A percentile compares a stretch with the other conserved stretches of the same genome.
Evolutionary conservation across 1,140 invertebrate genomes (phyloP).

Genomic region (Antheraea pernyi): DNA sequence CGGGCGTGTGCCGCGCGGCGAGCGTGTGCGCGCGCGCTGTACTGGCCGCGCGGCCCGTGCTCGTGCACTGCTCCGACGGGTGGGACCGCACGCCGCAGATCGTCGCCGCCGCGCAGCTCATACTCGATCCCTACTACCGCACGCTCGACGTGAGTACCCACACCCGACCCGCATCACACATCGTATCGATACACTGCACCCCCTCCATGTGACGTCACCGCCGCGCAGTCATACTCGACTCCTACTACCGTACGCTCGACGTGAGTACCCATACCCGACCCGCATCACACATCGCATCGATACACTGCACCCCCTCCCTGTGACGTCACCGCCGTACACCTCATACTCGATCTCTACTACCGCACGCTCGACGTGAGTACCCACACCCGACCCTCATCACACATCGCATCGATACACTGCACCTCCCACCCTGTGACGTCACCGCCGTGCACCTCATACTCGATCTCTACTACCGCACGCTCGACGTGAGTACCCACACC

Average conservation of each 20-base stretch:
- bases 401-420: too few species aligned
- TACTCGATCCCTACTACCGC: conserved; percentile 96
- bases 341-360: too few species aligned
- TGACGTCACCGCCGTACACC: too few species aligned
- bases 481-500: conserved; percentile 83
- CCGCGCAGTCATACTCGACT: too few species aligned
- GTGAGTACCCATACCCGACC: conserved; percentile 80
- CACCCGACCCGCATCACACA: too few species aligned
- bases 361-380: too few species aligned
- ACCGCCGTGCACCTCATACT: conserved; percentile 93
- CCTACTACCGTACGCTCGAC: conserved; percentile 93
- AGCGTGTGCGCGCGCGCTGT: conserved; percentile 89
- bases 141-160: conserved; percentile 87
- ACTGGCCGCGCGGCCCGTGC: conserved; percentile 91
- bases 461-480: conserved; percentile 95
- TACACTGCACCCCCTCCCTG: too few species aligned
- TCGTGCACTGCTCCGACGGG: conserved; percentile 98
- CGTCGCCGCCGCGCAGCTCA: conserved; percentile 92
- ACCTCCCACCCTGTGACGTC: too few species aligned
- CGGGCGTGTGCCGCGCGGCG: conserved; percentile 89
- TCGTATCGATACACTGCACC: too few species aligned
- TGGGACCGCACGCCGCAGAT: conserved; percentile 98
- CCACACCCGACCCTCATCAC: too few species aligned
- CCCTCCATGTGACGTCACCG: too few species aligned
- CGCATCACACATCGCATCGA: too few species aligned